A percentile compares a stretch with the other conserved stretches of the same genome.
These are phyloP conservation scores for Syrista parreyssii DNA, from an alignment of 2,888 invertebrate species.

Conservation along the genomic window DNA sequence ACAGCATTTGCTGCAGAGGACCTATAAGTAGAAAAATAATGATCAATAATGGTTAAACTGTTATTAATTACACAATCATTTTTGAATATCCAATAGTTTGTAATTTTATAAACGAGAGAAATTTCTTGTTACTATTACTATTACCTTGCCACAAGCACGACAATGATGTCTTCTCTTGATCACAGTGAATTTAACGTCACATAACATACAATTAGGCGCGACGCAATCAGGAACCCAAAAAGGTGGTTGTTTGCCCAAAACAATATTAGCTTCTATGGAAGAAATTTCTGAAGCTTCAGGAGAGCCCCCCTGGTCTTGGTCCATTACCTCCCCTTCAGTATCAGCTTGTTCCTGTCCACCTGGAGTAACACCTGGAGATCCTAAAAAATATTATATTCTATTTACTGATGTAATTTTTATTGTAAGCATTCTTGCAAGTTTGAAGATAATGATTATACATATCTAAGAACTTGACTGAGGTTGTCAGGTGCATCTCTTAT, in stretches of 20 bases:
- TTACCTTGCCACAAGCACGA: constrained; percentile 84
- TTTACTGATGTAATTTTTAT: neutral
- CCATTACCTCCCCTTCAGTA: constrained; percentile 38
- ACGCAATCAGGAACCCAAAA: constrained; percentile 90
- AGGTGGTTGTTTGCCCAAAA: constrained; percentile 81
- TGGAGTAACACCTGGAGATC: constrained; percentile 45
- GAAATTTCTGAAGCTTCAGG: constrained; percentile 58
- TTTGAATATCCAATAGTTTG: neutral
- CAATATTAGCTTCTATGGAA: constrained; percentile 57
- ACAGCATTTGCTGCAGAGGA: constrained; percentile 84
- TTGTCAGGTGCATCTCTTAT: too few relatives aligned
- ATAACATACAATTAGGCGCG: constrained; percentile 85
- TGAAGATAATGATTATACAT: neutral
- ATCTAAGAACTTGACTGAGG: too few relatives aligned
- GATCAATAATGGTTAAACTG: neutral
- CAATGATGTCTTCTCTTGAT: constrained; percentile 89
- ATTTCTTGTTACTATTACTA: neutral
- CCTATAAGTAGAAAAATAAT: constrained; percentile 64
- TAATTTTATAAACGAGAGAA: neutral
- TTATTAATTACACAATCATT: neutral
- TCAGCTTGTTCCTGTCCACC: constrained; percentile 42
- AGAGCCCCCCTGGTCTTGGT: constrained; percentile 48
- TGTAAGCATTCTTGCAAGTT: neutral
- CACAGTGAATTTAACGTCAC: constrained; percentile 83
- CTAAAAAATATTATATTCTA: constrained; percentile 26